Conservation (phyloP, 1,140 invertebrate genomes). For the Phenacoccus solenopsis region DNA sequence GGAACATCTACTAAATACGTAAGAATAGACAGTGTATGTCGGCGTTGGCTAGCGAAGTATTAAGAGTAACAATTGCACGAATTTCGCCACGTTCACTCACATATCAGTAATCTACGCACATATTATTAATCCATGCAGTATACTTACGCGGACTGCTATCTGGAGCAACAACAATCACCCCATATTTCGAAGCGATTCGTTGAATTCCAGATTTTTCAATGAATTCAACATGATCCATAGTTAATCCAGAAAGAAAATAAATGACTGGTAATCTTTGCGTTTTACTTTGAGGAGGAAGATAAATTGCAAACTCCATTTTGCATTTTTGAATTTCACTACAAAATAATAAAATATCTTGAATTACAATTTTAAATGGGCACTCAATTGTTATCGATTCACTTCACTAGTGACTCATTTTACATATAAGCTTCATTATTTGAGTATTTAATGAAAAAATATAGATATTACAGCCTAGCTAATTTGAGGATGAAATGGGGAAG, state of each 20-base stretch:
- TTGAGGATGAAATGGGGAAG: too few relatives aligned
- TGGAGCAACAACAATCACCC: slow-evolving; percentile 75
- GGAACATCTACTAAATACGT: too few relatives aligned
- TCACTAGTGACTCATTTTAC: too few relatives aligned
- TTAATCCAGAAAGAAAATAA: slow-evolving; percentile 88
- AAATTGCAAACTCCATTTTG: slow-evolving; percentile 87
- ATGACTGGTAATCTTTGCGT: slow-evolving; percentile 59
- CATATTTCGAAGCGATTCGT: slow-evolving; percentile 65
- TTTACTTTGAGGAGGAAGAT: slow-evolving; percentile 60
- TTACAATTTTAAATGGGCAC: neutral
- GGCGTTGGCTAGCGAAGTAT: too few relatives aligned
- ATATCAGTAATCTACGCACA: too few relatives aligned
- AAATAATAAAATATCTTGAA: slow-evolving; percentile 30
- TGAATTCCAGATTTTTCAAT: slow-evolving; percentile 91
- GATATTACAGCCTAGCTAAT: too few relatives aligned
- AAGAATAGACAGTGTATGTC: too few relatives aligned
- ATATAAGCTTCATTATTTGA: too few relatives aligned
- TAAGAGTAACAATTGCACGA: too few relatives aligned
- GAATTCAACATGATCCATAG: slow-evolving; percentile 93
- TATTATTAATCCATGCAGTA: neutral
- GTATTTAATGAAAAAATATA: neutral
- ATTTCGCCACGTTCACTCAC: too few relatives aligned
- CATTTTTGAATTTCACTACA: slow-evolving; percentile 63
- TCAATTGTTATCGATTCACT: too few relatives aligned
- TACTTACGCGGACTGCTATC: slow-evolving; percentile 81